Evolutionary conservation across 1,140 invertebrate species (phyloP), one percentile per base, ranked within the genome.

Genomic region (Lamellibrachia luymesi): DNA sequence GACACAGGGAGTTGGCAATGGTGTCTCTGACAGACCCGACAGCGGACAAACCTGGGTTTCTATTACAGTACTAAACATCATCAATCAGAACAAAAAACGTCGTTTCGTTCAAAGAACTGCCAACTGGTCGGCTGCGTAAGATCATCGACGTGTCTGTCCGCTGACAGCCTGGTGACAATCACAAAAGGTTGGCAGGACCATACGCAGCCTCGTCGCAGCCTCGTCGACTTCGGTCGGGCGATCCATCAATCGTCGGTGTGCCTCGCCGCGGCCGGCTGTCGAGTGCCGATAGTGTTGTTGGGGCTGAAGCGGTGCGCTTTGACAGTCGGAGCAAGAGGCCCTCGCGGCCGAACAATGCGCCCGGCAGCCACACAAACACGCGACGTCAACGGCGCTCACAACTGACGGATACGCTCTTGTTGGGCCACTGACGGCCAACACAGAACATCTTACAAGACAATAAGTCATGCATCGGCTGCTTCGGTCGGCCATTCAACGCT

Each of bases 391-490:
- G 4, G 64, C 25, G 64, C 64, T 80, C 64, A 80, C 17, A 2
- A 80, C 64, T 80, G 13, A 22, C 64, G 64, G 64, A 22, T 22
- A 17, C 13, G 64, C 64, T 80, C 64, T 80, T 80, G 64, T 80
- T 80, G 64, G 64, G 64, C 64, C 13, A 38, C 38, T 38, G 38
- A 38, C 38, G 38, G 38, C 38, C 38, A 38, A 38, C 38, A 38
- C 38, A 38, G 38, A 38, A 80, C 64, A 80, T 80, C 64, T 80
- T 10, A 80, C 64, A 80, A 80, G 64, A 80, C 64, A 80, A 80
- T 80, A 80, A 80, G 64, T 80, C 64, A 80, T 80, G 64, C 64
- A 80, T 80, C 64, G 64, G 64, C 64, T 80, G 64, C 64, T 80
- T 22, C 7, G 13, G 52, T 56, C 52, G 52, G 52, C 13, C 52